Evolutionary conservation across 2,888 invertebrate genomes (phyloP), one percentile per base, ranked within the genome.

Genomic region (Coleophora flavipennella): DNA sequence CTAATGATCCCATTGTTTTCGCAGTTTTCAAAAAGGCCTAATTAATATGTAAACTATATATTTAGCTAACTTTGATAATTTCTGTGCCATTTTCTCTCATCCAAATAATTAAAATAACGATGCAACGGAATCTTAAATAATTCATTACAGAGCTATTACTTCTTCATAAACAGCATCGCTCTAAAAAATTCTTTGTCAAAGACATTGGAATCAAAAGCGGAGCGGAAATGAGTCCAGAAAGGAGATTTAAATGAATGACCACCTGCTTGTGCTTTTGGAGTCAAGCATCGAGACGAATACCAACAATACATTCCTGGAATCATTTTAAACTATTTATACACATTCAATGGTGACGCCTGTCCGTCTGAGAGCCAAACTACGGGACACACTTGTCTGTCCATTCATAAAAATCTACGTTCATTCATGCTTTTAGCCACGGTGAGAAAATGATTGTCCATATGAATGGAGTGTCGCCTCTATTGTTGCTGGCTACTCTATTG

Each of bases 211-310:
- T 20, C 20, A 51, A 52, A 48, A 39, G 36, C 45, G 39, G 53
- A 71, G 48, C 79, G 79, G 80, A 80, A 78, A 80, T 70, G 78
- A 72, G 62, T 48, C 44, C 62, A 55, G 63, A 68, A 75, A 69
- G 68, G 66, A 59, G 53, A 68, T 78, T 72, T 71, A 72, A n/a
- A 20, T 20, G 20, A 20, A 79, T 75, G 71, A 67, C 63, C 75
- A 80, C 76, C 77, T 77, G 78, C 57, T 43, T 45, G 44, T 31
- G 35, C 37, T 27, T 33, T 12, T 13, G 14, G 36, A 50, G 50
- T 53, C 45, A 49, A 51, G 45, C 48, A 45, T 40, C 35, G 25
- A 35, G 28, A 33, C 38, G 41, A 44, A 47, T 29, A 11, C 29
- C 29, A 29, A 29, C 38, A 51, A 49, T 44, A 11, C 35, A 8